These are phyloP conservation scores for Ptyas mucosa DNA, from an alignment of 2,113 vertebrate species.

Conservation along the genomic window DNA sequence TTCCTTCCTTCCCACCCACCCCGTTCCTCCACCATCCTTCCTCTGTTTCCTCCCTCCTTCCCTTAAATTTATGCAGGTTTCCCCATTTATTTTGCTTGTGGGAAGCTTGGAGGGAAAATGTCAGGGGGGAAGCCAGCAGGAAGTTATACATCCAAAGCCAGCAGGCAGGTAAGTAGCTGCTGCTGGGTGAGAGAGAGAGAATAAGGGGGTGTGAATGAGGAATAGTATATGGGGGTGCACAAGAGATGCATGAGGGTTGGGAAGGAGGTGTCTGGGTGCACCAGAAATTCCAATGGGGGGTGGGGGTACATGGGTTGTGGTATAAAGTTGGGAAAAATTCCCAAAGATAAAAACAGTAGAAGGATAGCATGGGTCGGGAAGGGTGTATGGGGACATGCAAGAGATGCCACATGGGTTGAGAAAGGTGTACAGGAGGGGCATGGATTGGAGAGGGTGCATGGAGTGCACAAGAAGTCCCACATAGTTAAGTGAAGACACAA, in stretches of 20 bases:
- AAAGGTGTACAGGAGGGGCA: background rate
- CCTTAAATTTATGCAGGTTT: background rate
- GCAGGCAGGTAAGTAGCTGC: background rate
- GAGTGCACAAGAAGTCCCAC: background rate
- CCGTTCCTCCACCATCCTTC: background rate
- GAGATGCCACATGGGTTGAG: background rate
- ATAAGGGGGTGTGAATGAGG: background rate
- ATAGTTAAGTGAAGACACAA: background rate
- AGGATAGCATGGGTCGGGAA: background rate
- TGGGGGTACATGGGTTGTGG: background rate
- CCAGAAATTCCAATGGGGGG: background rate
- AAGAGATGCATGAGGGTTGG: background rate
- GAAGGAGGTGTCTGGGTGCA: background rate
- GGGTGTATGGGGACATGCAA: background rate
- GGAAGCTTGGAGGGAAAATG: background rate
- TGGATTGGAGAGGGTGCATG: background rate
- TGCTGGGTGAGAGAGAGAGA: background rate
- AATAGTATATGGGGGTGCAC: background rate
- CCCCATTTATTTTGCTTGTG: background rate
- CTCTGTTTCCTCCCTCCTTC: background rate
- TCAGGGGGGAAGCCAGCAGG: background rate
- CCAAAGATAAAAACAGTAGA: background rate
- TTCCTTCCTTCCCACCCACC: too few species aligned
- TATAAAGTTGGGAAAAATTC: background rate
- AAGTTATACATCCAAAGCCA: background rate